These are phyloP conservation scores for Thysanoteuthis rhombus DNA, from an alignment of 2,888 invertebrate genomes.

Conservation along the genomic window DNA sequence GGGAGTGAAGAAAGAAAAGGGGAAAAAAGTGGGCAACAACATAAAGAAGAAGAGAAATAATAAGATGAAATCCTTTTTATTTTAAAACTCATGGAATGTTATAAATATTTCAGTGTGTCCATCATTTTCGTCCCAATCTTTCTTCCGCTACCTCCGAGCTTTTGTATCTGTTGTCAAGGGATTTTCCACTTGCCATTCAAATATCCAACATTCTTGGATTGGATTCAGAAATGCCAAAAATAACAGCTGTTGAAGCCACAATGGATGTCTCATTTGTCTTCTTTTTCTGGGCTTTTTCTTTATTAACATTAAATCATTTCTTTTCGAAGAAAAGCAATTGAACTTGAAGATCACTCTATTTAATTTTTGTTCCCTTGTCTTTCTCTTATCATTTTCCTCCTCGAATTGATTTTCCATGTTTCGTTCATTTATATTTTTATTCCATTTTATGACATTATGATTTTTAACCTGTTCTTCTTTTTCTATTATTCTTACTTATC, in stretches of 20 bases:
- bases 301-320: not conserved
- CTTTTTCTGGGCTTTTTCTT: not conserved
- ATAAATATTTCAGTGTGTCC: conserved; percentile 12
- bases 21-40: not conserved
- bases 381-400: no score
- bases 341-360: no score
- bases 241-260: not conserved
- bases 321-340: not conserved
- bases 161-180: not conserved
- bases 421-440: no score
- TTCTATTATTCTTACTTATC: no score
- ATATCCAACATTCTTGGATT: not conserved
- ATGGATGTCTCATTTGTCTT: not conserved
- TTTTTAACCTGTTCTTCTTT: no score
- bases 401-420: no score
- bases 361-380: no score
- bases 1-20: not conserved
- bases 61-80: not conserved
- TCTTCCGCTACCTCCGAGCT: not conserved
- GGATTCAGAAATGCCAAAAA: not conserved
- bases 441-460: no score
- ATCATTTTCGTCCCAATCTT: not conserved
- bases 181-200: not conserved
- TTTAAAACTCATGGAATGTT: conserved; percentile 12
- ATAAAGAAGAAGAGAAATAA: not conserved